Evolutionary conservation across 2,888 invertebrate genomes (phyloP), one percentile per base, ranked within the genome.

Genomic region (Pristionchus japonicus): DNA sequence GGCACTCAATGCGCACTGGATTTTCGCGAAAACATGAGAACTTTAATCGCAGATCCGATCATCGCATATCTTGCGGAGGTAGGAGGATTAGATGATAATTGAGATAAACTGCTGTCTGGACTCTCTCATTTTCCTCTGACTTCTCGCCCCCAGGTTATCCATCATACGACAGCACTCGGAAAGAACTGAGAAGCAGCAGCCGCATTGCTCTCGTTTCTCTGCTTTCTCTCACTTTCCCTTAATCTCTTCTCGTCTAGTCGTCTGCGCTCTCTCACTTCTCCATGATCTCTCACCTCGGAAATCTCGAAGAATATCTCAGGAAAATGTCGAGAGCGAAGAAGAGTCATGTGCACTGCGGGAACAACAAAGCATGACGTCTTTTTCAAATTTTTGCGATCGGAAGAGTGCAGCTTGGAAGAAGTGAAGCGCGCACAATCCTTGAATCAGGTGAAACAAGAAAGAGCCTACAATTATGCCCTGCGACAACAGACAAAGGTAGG

Each of bases 141-240:
- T 43, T 47, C 40, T 74, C 77, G 40, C n/a, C 77, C 47, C 15
- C 67, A 67, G 77, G 23, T 31, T 31, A 70, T 74, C 74, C 6
- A 37, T 74, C 74, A 74, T n/a, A 47, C 1, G 77, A 40, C 23
- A 77, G 77, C 77, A 77, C 77, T 27, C n/a, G 37, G 27, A 40
- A 47, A 47, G 77, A 77, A 77, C 77, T 77, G 43, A 77, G 74
- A n/a, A 4, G 77, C 77, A 77, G 77, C 77, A 77, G 77, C 77
- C 43, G 77, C 43, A 43, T 77, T 61, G n/a, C 27, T 34, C 37
- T 37, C 23, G 9, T 23, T 3, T 20, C 70, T 70, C 57, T 57
- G 31, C 67, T 9, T 15, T 34, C 77, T 77, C 77, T 47, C 43
- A 77, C 11, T 77, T 27, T 3, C 43, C 13, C 43, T 6, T 23